Conservation (phyloP, 1,140 invertebrate species). For the Fopius arisanus region DNA sequence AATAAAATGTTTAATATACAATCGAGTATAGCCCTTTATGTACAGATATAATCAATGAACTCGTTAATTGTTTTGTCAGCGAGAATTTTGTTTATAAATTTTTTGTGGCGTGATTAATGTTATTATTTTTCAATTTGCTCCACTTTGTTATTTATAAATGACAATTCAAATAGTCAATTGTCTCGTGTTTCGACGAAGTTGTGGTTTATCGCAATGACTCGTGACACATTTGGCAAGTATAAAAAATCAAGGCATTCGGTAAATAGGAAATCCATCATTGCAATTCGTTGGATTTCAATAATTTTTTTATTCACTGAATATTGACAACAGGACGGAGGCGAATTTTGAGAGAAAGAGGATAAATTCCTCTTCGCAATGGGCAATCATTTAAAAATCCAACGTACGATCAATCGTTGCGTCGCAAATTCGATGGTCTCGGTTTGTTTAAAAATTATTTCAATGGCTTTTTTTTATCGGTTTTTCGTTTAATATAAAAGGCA, state of each 20-base stretch:
- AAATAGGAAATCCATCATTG: neutral
- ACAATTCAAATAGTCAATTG: neutral
- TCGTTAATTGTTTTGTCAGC: neutral
- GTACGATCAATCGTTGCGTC: neutral
- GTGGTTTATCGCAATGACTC: conserved; percentile 16
- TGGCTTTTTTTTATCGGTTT: neutral
- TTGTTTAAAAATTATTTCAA: neutral
- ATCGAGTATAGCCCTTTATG: neutral
- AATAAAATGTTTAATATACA: conserved; percentile 23
- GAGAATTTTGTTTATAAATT: neutral
- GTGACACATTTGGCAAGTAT: conserved; percentile 27
- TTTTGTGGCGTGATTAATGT: neutral
- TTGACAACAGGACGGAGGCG: neutral
- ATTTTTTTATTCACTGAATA: neutral
- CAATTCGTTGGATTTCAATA: neutral
- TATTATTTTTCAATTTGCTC: neutral
- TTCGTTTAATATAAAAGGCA: conserved; percentile 27
- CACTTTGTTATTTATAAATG: conserved; percentile 6
- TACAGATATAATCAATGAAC: neutral
- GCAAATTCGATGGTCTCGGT: neutral
- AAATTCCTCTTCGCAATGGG: neutral
- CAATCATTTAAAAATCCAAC: neutral
- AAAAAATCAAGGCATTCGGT: conserved; percentile 25
- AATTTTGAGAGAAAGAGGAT: neutral
- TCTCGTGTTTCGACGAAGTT: neutral